phyloP scores from a whole-genome alignment of 2,113 vertebrate genomes.

The Aramus guarauna region DNA sequence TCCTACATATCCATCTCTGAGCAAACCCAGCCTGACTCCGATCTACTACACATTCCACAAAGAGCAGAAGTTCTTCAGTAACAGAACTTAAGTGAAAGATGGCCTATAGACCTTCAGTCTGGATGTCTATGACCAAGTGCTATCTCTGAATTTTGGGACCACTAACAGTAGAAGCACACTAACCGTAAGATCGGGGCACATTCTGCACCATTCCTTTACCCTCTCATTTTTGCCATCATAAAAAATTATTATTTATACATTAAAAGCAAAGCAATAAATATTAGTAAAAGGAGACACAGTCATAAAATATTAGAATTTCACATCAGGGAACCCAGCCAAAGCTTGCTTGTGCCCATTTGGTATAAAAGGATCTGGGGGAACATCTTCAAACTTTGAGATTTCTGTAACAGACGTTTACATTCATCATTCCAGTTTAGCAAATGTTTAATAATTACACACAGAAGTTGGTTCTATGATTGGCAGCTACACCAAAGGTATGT shows the following conservation, averaged over 20 bases:
- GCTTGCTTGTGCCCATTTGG: background rate
- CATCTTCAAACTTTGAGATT: background rate
- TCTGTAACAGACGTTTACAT: background rate
- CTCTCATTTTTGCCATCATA: background rate
- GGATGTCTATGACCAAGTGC: background rate
- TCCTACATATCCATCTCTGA: background rate
- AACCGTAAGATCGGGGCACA: fast-evolving
- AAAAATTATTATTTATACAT: background rate
- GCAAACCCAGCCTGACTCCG: background rate
- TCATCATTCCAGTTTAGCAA: background rate
- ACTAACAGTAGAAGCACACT: background rate
- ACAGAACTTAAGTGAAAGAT: background rate
- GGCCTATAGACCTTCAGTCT: background rate
- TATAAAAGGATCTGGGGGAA: background rate
- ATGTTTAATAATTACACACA: background rate
- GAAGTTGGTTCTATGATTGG: background rate
- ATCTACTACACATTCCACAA: background rate
- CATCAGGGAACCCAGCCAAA: background rate
- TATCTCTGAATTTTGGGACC: background rate
- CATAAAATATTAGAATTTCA: background rate
- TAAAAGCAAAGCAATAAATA: background rate
- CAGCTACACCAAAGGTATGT: background rate
- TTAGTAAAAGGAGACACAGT: background rate
- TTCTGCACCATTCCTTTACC: background rate
- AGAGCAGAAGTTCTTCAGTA: background rate